Conservation (phyloP, 2,113 vertebrate species). For the Chaetodon trifascialis region DNA sequence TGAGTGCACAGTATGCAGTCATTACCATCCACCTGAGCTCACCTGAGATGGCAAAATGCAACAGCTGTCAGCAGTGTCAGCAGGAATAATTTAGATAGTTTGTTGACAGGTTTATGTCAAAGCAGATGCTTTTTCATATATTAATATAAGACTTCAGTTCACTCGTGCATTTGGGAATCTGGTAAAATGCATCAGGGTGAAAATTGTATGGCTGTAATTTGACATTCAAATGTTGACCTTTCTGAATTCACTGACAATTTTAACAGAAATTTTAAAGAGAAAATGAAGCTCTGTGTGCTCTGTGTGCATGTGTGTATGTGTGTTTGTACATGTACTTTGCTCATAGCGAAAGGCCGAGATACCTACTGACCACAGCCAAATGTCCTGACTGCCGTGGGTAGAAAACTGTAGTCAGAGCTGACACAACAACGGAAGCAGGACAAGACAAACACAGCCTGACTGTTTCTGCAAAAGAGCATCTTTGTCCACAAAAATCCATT, state of each 20-base stretch:
- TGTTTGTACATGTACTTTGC: not conserved
- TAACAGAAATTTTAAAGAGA: not conserved
- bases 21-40: not conserved
- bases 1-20: not conserved
- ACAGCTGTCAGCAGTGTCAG: not conserved
- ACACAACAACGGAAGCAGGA: conserved; percentile 38
- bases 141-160: not conserved
- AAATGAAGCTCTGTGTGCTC: not conserved
- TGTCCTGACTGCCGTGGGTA: conserved; percentile 10
- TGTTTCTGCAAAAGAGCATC: conserved; percentile 44
- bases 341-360: not conserved
- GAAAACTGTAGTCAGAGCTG: conserved; percentile 18
- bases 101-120: conserved; percentile 10
- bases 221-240: not conserved
- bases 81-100: not conserved
- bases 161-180: not conserved
- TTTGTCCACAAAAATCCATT: conserved; percentile 58
- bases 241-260: not conserved
- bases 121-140: not conserved
- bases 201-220: not conserved
- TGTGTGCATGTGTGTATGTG: not conserved
- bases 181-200: not conserved
- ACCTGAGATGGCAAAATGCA: not conserved
- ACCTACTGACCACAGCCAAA: conserved; percentile 29
- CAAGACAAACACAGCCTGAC: conserved; percentile 19